These are phyloP conservation scores for Nesometra sesokonis DNA, from an alignment of 35 echinoderm and acorn worm genomes.

Conservation along the genomic window DNA sequence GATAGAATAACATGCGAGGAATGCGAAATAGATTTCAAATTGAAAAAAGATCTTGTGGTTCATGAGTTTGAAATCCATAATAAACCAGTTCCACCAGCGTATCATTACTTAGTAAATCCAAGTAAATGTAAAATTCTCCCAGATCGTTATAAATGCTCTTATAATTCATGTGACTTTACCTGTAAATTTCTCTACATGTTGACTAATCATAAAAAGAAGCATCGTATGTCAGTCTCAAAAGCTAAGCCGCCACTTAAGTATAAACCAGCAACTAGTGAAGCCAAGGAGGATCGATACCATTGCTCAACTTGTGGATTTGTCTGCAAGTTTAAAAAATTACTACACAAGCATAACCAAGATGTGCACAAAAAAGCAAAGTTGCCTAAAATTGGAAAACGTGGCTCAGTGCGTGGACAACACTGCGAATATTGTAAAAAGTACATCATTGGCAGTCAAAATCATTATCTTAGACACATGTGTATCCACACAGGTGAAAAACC, in stretches of 20 bases:
- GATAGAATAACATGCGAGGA: background rate
- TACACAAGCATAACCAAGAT: background rate
- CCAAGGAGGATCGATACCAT: background rate
- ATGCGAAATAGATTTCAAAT: background rate
- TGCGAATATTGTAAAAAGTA: background rate
- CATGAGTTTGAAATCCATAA: background rate
- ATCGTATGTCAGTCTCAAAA: background rate
- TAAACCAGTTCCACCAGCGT: background rate
- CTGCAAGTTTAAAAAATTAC: background rate
- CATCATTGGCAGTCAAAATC: background rate
- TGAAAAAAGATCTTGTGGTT: background rate
- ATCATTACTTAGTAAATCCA: too few species aligned
- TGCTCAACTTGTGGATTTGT: background rate
- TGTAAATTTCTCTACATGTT: conserved; percentile 9
- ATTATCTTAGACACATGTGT: background rate
- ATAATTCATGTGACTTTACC: background rate
- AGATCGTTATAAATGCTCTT: background rate
- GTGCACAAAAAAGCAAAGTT: background rate
- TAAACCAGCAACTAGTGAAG: background rate
- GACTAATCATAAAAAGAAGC: background rate
- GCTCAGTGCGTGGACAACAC: background rate
- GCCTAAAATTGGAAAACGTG: background rate
- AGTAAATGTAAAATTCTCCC: background rate
- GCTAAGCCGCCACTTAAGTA: background rate
- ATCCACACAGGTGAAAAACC: background rate